Evolutionary conservation across 2,888 invertebrate species (phyloP), one percentile per base, ranked within the genome.

Genomic region (Pyrocoelia pectoralis): DNA sequence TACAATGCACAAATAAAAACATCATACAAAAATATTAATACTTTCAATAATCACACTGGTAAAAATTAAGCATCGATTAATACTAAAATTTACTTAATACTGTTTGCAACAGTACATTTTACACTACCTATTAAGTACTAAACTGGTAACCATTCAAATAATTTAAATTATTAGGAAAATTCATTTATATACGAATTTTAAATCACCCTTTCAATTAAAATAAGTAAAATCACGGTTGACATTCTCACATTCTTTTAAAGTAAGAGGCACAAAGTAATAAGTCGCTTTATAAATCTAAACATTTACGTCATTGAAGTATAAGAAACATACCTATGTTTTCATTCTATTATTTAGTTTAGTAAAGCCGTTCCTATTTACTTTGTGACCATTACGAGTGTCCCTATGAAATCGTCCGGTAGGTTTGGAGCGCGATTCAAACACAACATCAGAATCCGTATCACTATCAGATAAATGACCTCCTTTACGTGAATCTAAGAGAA

Each of bases 391-490:
- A 61, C 85, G 84, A 80, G 83, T 82, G 8, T 84, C 83, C 72
- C 84, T 85, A 64, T 81, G 80, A 58, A 83, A 84, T 1, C 83
- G 73, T 2, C 74, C 72, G 56, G 77, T 69, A 18, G 85, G 84
- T 72, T 89, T 89, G 66, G 84, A 85, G 59, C 89, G 86, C 8
- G 89, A 88, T 78, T 94, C 94, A 77, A 94, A 94, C 14, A 94
- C 82, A 6, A 94, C 91, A 80, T 94, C 93, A 0, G 93, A 94
- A 72, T 94, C 94, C 0, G 93, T 92, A 69, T 94, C 94, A 0
- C 90, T 88, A 74, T 94, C 94, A 0, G 92, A 87, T 57, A 89
- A 75, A 55, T 87, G 89, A 58, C 89, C 83, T 58, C 89, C 83
- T 79, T 89, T 87, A 71, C 86, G 81, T 19, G 84, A 81, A 79